These are phyloP conservation scores for Lysandra bellargus DNA, from an alignment of 2,888 invertebrate species.

Conservation along the genomic window DNA sequence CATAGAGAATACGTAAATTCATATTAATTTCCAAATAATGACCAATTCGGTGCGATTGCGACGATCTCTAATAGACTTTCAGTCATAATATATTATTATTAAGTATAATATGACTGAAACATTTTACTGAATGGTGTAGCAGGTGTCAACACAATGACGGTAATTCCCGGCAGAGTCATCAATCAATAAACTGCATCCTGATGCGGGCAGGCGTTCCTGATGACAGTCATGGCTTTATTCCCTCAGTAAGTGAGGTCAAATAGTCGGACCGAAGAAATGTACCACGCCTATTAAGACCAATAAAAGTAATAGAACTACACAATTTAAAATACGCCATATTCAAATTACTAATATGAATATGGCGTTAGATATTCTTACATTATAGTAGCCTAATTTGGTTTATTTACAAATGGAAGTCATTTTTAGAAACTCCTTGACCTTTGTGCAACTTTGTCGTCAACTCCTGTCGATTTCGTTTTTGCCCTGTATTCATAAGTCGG, in stretches of 20 bases:
- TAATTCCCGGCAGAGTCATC: constrained; percentile 59
- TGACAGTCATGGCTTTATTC: constrained; percentile 71
- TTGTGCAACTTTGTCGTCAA: neutral
- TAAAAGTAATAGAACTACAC: constrained; percentile 60
- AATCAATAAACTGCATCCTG: constrained; percentile 74
- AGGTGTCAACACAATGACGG: constrained; percentile 54
- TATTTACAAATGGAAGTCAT: neutral
- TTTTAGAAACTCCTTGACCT: too few species aligned
- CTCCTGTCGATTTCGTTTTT: neutral
- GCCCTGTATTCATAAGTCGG: neutral
- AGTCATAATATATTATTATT: too few species aligned
- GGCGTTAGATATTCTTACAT: neutral
- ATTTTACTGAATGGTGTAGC: constrained; percentile 34
- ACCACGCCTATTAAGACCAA: constrained; percentile 66
- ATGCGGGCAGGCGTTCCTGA: constrained; percentile 72
- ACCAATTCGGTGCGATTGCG: too few species aligned
- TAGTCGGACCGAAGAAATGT: constrained; percentile 62
- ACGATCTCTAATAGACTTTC: too few species aligned
- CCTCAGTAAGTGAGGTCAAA: constrained; percentile 69
- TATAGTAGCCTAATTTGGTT: neutral
- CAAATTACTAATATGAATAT: neutral
- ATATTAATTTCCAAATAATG: too few species aligned
- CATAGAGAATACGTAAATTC: too few species aligned
- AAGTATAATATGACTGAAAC: neutral
- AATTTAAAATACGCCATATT: neutral